Evolutionary conservation across 2,113 vertebrate genomes (phyloP).

Genomic region (Megaptera novaeangliae): DNA sequence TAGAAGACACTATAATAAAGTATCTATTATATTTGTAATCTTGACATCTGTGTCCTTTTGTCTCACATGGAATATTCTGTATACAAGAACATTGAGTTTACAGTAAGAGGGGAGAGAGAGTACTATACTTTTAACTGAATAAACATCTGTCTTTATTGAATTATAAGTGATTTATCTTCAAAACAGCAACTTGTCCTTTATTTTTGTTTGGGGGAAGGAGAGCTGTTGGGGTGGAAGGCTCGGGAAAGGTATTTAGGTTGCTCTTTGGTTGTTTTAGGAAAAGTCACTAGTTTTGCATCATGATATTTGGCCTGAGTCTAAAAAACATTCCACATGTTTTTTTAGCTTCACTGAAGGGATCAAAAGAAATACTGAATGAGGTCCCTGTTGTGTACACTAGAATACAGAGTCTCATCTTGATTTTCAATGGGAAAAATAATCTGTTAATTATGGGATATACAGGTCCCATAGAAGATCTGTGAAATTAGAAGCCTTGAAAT

Average conservation of each 20-base stretch:
- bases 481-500: neutral
- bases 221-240: neutral
- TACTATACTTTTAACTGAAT: neutral
- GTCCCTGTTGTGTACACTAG: neutral
- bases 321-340: neutral
- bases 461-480: too few relatives aligned
- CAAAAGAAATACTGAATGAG: neutral
- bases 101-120: neutral
- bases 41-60: neutral
- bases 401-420: neutral
- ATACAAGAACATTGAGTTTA: neutral
- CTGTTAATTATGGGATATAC: neutral
- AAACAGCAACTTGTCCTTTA: neutral
- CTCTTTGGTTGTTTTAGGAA: slow-evolving; percentile 6
- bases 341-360: neutral
- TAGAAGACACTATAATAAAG: neutral
- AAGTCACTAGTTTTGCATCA: slow-evolving; percentile 7
- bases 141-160: slow-evolving; percentile 8
- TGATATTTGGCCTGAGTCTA: slow-evolving; percentile 1
- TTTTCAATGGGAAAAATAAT: neutral
- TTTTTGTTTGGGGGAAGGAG: neutral
- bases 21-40: neutral
- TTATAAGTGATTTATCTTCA: slow-evolving; percentile 12
- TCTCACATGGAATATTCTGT: neutral
- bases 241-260: neutral